Evolutionary conservation across 2,113 vertebrate genomes (phyloP), one percentile per base, ranked within the genome.

Genomic region (Stigmatopora nigra): DNA sequence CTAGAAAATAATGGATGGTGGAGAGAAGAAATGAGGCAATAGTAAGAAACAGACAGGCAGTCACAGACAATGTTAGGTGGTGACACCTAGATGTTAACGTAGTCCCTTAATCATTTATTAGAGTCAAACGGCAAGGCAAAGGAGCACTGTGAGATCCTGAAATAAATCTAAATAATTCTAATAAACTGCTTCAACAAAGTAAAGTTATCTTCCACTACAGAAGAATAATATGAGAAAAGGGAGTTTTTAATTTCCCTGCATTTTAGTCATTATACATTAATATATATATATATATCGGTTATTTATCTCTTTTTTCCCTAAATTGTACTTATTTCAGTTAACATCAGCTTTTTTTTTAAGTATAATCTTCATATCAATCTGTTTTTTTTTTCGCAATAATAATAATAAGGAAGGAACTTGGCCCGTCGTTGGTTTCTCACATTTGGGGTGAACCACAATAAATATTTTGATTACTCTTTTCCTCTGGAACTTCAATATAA

Each of bases 71-170:
- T 44, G 17, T 20, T 13, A 68, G 36, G 10, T 47, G 64, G 48
- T 38, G 53, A 38, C 67, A 57, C 67, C 68, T 63, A 63, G 47
- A 65, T 65, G 71, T 41, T 69, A 82, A 76, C 76, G 69, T 75
- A 67, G 72, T 69, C 69, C 49, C 68, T 64, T 80, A 82, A 86
- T 86, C 72, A 85, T 87, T 84, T 77, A 83, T 85, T 83, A 69
- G 73, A 65, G 55, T 61, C 72, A 72, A 71, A 69, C 74, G 48
- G 67, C 17, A 63, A 77, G 70, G 72, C 59, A 71, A 31, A 57
- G 67, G 69, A 75, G 69, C 70, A 70, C 60, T 68, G 49, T 13
- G 31, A 48, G 63, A 71, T 72, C 35, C 69, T 87, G 79, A 81
- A 73, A 76, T 76, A 45, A 48, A 67, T 67, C 69, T 65, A 79